A percentile compares a stretch with the other conserved stretches of the same genome.
phyloP scores from a whole-genome alignment of 2,113 vertebrate genomes.

The Gadus chalcogrammus region DNA sequence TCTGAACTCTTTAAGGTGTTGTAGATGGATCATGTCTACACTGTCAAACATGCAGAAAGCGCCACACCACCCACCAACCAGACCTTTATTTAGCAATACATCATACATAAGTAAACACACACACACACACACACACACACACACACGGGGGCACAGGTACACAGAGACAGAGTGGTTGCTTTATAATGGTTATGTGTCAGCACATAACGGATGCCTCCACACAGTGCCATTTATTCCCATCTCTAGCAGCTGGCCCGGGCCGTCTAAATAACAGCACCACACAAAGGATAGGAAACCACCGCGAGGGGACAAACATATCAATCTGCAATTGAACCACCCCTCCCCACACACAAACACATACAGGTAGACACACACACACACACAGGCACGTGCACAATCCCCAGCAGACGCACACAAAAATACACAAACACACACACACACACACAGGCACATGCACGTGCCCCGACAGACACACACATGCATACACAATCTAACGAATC shows the following conservation, averaged over 20 bases:
- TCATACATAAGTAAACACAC: constrained; percentile 11
- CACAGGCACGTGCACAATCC: constrained; percentile 10
- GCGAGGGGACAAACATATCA: constrained; percentile 68
- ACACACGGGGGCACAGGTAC: constrained; percentile 19
- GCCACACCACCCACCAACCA: constrained; percentile 24
- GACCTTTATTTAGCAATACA: constrained; percentile 16
- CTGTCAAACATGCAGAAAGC: constrained; percentile 20
- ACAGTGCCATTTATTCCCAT: constrained; percentile 72
- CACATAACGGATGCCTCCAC: constrained; percentile 67
- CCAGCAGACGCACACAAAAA: constrained; percentile 1
- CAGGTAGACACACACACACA: constrained; percentile 30
- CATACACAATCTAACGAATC: no score
- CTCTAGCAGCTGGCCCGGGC: constrained; percentile 62
- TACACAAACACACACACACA: constrained; percentile 1
- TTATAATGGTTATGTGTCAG: constrained; percentile 71
- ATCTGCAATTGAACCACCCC: constrained; percentile 53
- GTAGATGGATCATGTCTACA: neutral
- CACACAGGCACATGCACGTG: no score
- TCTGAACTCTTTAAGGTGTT: no score
- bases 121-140: neutral
- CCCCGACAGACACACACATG: no score
- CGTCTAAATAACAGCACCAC: constrained; percentile 59
- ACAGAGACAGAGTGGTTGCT: constrained; percentile 53
- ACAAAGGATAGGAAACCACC: constrained; percentile 69
- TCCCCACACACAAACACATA: constrained; percentile 17